Base-by-base conservation (phyloP, 2,113 vertebrate species). In the Rhinoderma darwinii region DNA sequence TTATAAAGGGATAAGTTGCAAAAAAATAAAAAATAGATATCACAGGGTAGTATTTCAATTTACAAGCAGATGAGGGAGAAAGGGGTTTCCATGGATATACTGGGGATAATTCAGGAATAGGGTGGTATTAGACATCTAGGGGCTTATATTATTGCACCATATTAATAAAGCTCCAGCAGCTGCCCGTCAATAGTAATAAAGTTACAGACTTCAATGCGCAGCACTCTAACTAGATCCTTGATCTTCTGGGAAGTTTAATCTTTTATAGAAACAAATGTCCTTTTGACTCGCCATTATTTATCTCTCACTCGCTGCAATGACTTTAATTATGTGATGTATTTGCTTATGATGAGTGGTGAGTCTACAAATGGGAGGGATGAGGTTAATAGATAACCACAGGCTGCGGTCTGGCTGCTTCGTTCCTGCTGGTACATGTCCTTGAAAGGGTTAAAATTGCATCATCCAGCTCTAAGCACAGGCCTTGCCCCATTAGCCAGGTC, bases 251-350 rank as follows among this genome's bases (percentile, higher is more conserved):
- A 77, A 77, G 54, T 85, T 85, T 72, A 20, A 63, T 59, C 72
- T 63, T 77, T 84, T 84, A 43, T 66, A 75, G 54, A 85, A 85
- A 78, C 12, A 78, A 85, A 85, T 85, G 74, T 66, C 30, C 59
- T 68, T 68, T 68, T 44, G 47, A 25, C 74, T 43, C 32, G 41
- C 37, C 56, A 50, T 85, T 85, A 77, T 74, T 77, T 85, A 63
- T 78, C 41, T 35, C 59, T 66, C 56, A 32, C 84, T 25, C 43
- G 43, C 59, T 78, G 54, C 41, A 51, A 41, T 50, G 54, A 56
- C 32, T 85, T 78, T 85, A 85, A 85, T 85, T 85, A 85, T 61
- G 79, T 78, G 59, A 85, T 85, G 59, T 78, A 85, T 78, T 85
- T 66, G 43, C 41, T 66, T 51, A 63, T 66, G 83, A 75, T 76